Conservation (phyloP, 2,797 vertebrate species). For the Atherinosoma microstoma region DNA sequence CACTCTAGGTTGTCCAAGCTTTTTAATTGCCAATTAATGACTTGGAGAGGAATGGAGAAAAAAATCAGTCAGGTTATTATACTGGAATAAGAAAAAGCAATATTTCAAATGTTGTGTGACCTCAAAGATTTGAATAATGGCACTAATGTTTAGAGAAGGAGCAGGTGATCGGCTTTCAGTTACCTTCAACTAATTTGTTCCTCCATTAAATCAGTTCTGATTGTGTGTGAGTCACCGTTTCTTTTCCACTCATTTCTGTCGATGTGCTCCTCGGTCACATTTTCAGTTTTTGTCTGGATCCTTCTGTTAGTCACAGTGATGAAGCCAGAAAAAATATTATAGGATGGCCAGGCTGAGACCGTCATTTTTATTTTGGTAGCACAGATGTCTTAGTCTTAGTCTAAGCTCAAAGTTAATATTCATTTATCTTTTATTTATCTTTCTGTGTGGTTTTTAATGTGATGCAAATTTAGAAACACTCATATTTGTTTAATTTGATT, state of each 20-base stretch:
- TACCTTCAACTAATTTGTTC: slow-evolving; percentile 13
- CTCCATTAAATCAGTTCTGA: slow-evolving; percentile 12
- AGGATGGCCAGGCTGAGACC: too few relatives aligned
- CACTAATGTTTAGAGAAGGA: slow-evolving; percentile 30
- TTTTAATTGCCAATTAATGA: slow-evolving; percentile 29
- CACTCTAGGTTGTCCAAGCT: slow-evolving; percentile 4
- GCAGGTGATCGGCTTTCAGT: slow-evolving; percentile 10
- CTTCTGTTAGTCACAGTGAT: neutral
- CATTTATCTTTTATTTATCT: too few relatives aligned
- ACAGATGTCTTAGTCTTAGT: too few relatives aligned
- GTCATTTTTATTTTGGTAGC: too few relatives aligned
- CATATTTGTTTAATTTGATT: too few relatives aligned
- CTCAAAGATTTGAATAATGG: slow-evolving; percentile 30
- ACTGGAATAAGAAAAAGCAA: neutral
- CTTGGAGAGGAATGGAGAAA: slow-evolving; percentile 1
- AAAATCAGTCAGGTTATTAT: neutral
- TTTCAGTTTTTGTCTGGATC: neutral
- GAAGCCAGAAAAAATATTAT: too few relatives aligned
- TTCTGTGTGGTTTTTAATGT: too few relatives aligned
- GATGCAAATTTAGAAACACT: too few relatives aligned
- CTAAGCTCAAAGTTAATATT: too few relatives aligned
- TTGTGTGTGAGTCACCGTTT: neutral
- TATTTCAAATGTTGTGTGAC: slow-evolving; percentile 18
- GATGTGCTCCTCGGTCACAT: neutral
- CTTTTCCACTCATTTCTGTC: neutral